These are phyloP conservation scores for Gryon sp. DNA, from an alignment of 1,140 invertebrate genomes.

Conservation along the genomic window DNA sequence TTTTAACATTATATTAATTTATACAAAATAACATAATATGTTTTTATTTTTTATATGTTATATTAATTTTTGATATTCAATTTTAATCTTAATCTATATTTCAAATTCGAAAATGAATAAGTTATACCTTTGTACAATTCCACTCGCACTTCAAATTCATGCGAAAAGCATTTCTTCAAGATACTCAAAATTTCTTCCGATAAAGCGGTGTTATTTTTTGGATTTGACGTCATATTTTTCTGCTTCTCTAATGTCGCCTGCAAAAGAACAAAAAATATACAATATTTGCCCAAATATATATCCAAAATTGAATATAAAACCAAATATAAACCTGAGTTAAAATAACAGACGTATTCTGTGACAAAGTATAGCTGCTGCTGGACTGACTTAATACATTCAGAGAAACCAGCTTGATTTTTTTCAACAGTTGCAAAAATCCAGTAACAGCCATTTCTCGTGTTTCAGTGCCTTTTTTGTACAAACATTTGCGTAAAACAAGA, in stretches of 20 bases:
- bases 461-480: constrained; percentile 79
- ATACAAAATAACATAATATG: too few species aligned
- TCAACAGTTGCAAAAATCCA: constrained; percentile 81
- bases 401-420: constrained; percentile 78
- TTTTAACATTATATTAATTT: too few species aligned
- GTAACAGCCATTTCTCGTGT: constrained; percentile 80
- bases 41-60: too few species aligned
- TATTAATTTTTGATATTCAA: too few species aligned
- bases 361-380: constrained; percentile 61
- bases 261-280: constrained; percentile 3
- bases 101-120: constrained; percentile 6
- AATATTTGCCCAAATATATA: not conserved
- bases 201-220: constrained; percentile 78
- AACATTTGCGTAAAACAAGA: constrained; percentile 80
- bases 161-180: constrained; percentile 81
- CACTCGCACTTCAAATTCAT: constrained; percentile 76
- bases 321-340: constrained; percentile 72
- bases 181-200: constrained; percentile 82
- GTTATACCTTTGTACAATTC: constrained; percentile 80
- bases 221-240: constrained; percentile 54
- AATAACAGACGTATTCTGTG: constrained; percentile 72
- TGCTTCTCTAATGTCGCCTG: constrained; percentile 71
- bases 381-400: constrained; percentile 77
- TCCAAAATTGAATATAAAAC: not conserved
- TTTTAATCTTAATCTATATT: too few species aligned